Conservation (phyloP, 2,797 vertebrate genomes). For the Eupleurogrammus muticus region DNA sequence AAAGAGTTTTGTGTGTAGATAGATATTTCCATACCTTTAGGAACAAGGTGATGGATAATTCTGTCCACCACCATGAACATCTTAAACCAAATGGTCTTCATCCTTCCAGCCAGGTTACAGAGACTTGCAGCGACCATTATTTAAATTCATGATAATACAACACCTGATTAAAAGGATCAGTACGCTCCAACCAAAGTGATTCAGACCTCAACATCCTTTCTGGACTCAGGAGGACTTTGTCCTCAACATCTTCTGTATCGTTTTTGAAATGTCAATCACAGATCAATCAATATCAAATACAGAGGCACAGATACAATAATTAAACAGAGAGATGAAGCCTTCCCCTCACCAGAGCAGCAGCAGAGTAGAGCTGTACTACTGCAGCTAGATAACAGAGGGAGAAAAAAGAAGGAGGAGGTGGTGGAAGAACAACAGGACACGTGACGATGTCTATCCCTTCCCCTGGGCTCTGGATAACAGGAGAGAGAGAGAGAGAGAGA, state of each 20-base stretch:
- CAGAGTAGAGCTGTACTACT: conserved; percentile 55
- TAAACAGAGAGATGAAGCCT: conserved; percentile 27
- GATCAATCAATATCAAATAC: conserved; percentile 19
- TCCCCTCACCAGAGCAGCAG: conserved; percentile 31
- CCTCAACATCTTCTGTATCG: no score
- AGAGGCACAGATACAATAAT: conserved; percentile 7
- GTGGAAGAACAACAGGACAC: conserved; percentile 56
- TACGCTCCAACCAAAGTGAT: no score
- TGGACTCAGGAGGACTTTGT: no score
- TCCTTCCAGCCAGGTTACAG: neutral
- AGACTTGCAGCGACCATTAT: no score
- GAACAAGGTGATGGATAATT: no score
- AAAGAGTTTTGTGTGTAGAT: no score
- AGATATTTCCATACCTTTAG: no score
- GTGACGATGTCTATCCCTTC: conserved; percentile 71
- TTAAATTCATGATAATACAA: no score
- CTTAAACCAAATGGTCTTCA: neutral
- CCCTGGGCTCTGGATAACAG: conserved; percentile 74
- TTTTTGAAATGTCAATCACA: neutral
- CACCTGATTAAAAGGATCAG: no score
- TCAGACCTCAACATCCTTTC: no score
- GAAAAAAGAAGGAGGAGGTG: conserved; percentile 41
- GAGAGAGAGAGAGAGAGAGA: conserved; percentile 47
- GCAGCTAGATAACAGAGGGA: conserved; percentile 64
- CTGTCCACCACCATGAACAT: no score